Percentiles rank a stretch among this genome's conserved stretches.
These are phyloP conservation scores for Semnornis frantzii DNA, from an alignment of 2,113 vertebrate genomes.

Conservation along the genomic window DNA sequence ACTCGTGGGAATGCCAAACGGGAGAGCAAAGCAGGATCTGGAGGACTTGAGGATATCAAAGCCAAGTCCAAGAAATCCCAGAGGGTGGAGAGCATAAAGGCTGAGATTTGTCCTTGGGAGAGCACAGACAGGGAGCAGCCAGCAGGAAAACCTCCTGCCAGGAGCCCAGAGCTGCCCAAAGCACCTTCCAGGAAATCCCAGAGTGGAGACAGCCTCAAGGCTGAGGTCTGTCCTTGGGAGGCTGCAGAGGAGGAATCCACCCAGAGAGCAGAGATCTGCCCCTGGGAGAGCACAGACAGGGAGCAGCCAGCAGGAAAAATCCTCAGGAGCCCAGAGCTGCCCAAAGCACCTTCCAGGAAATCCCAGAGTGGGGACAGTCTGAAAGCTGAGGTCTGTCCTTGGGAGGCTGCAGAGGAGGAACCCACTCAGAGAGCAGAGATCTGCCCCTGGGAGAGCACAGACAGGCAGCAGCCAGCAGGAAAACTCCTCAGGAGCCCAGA, in stretches of 20 bases:
- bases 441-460: background rate
- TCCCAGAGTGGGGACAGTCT: background rate
- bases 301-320: background rate
- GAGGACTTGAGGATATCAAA: background rate
- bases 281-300: no score
- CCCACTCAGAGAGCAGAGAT: no score
- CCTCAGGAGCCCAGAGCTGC: background rate
- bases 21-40: rapidly evolving
- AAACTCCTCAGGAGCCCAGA: background rate
- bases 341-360: background rate
- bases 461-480: background rate
- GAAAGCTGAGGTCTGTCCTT: slow-evolving; percentile 46
- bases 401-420: slow-evolving; percentile 46
- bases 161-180: background rate
- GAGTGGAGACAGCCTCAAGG: background rate
- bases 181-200: no score
- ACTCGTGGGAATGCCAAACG: rapidly evolving
- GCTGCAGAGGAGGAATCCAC: no score
- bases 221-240: slow-evolving; percentile 56
- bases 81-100: background rate
- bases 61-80: background rate
- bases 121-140: background rate
- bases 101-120: background rate
- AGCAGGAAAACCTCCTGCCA: background rate
- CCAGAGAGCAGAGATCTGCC: no score